phyloP scores from a whole-genome alignment of 2,888 invertebrate genomes.

The Lamproptera curius region DNA sequence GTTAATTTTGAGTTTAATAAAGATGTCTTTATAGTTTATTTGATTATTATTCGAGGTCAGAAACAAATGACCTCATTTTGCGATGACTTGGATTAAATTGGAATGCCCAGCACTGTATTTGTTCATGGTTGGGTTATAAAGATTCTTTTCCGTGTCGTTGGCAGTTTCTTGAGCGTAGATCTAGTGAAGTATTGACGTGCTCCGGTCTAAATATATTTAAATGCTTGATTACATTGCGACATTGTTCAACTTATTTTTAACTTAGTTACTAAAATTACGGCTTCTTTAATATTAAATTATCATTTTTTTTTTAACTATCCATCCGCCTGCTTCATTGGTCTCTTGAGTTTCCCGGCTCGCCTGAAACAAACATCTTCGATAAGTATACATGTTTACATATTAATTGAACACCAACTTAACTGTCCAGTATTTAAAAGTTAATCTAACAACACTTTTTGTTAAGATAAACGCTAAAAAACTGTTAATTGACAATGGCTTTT shows the following conservation, averaged over 20 bases:
- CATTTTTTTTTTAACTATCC: conserved; percentile 47
- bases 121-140: conserved; percentile 19
- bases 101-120: conserved; percentile 64
- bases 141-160: conserved; percentile 9
- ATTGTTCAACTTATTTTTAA: conserved; percentile 52
- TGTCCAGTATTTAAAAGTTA: too few species aligned
- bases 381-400: too few species aligned
- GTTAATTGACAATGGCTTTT: too few species aligned
- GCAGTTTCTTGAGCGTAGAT: conserved; percentile 17
- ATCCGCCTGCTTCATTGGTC: conserved; percentile 55
- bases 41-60: conserved; percentile 32
- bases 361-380: conserved; percentile 53
- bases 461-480: too few species aligned
- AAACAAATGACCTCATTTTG: not conserved
- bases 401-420: too few species aligned
- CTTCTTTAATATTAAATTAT: conserved; percentile 58
- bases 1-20: conserved; percentile 33
- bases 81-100: conserved; percentile 50
- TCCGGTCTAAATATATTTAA: conserved; percentile 44
- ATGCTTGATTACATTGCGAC: conserved; percentile 61
- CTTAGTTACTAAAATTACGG: conserved; percentile 70
- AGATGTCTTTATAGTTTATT: conserved; percentile 58
- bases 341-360: conserved; percentile 48
- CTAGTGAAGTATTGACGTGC: conserved; percentile 25
- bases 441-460: too few species aligned